phyloP scores from a whole-genome alignment of 2,797 vertebrate genomes.

The Myripristis jacobus region DNA sequence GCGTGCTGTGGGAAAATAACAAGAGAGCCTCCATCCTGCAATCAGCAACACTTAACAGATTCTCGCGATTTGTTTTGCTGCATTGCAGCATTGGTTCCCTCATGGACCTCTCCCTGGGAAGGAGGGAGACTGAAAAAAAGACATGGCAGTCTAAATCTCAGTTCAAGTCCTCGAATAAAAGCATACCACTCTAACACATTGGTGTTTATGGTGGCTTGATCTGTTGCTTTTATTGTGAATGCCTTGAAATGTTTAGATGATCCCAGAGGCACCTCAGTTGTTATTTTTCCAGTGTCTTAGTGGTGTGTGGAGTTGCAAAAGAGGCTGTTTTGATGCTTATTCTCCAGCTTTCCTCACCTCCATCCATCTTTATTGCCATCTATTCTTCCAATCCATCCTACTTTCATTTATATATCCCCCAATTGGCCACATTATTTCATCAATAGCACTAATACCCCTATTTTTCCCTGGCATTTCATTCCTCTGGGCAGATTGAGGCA shows the following conservation, averaged over 20 bases:
- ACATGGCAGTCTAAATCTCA: conserved; percentile 25
- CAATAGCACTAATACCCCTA: conserved; percentile 11
- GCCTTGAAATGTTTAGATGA: conserved; percentile 16
- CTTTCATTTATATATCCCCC: conserved; percentile 7
- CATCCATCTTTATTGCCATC: conserved; percentile 8
- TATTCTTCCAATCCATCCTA: conserved; percentile 13
- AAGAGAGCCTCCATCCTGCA: conserved; percentile 31
- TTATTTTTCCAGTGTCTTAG: neutral
- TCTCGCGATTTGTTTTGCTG: conserved; percentile 82
- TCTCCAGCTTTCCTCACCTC: neutral
- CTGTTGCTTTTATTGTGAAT: conserved; percentile 9
- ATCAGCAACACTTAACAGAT: conserved; percentile 71
- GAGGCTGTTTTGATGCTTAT: conserved; percentile 14
- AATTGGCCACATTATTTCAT: conserved; percentile 25
- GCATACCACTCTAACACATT: neutral
- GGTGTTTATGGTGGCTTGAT: conserved; percentile 8
- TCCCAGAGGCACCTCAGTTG: neutral
- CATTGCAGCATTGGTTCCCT: conserved; percentile 84
- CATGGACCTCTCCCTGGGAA: conserved; percentile 56
- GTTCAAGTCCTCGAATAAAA: conserved; percentile 40
- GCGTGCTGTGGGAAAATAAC: conserved; percentile 30
- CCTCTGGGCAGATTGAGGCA: conserved; percentile 53
- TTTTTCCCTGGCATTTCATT: conserved; percentile 41
- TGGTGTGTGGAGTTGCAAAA: neutral
- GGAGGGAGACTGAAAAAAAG: conserved; percentile 46